These are phyloP conservation scores for Narcine bancroftii DNA, from an alignment of 2,113 vertebrate species.

Conservation along the genomic window DNA sequence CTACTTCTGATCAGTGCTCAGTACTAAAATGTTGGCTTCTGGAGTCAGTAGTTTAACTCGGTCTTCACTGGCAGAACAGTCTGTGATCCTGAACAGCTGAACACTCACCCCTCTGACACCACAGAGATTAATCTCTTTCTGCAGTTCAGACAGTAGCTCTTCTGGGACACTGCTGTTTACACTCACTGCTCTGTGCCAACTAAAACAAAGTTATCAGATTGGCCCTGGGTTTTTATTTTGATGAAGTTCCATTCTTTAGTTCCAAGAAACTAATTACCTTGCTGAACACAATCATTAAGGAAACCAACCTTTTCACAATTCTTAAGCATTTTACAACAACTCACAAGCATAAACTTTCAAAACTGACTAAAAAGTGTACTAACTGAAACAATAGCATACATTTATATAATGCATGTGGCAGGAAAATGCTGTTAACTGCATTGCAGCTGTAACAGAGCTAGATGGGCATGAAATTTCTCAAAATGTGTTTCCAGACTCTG, in stretches of 20 bases:
- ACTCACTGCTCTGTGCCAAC: conserved; percentile 43
- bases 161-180: conserved; percentile 56
- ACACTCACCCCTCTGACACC: conserved; percentile 69
- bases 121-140: conserved; percentile 64
- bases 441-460: neutral
- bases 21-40: conserved; percentile 48
- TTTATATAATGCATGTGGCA: neutral
- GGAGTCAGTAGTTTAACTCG: conserved; percentile 57
- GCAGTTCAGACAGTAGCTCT: conserved; percentile 66
- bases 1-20: conserved; percentile 47
- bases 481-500: too few species aligned
- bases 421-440: neutral
- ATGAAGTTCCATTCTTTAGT: conserved; percentile 28
- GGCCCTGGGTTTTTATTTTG: conserved; percentile 15
- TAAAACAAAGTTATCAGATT: conserved; percentile 15
- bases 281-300: neutral
- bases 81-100: conserved; percentile 85
- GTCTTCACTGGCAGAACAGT: conserved; percentile 58
- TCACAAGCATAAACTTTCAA: neutral
- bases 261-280: neutral
- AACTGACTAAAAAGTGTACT: neutral
- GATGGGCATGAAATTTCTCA: neutral
- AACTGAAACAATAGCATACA: neutral
- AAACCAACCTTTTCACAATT: neutral
- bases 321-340: neutral